Conservation (phyloP, 2,888 invertebrate genomes). For the Phania funesta region DNA sequence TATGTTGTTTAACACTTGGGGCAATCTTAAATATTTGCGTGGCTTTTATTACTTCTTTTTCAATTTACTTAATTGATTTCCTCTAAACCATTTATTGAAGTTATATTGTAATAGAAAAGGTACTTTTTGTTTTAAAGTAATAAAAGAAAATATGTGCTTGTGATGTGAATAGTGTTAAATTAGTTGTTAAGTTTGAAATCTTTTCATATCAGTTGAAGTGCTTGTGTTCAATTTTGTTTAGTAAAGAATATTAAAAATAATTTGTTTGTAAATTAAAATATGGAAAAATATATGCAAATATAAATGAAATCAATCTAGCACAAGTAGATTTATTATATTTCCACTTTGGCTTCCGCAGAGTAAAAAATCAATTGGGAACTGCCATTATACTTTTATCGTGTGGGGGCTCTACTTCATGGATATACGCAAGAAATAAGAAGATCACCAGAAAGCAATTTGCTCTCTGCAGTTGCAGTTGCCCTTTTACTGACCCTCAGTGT, state of each 20-base stretch:
- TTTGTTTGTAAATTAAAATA: background rate
- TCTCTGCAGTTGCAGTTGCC: no score
- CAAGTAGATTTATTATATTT: no score
- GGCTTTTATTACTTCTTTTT: constrained; percentile 9
- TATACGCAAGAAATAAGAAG: no score
- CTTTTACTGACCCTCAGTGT: no score
- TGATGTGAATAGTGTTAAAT: constrained; percentile 8
- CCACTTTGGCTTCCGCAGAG: no score
- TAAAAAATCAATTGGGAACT: no score
- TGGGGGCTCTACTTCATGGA: no score
- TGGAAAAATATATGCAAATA: no score
- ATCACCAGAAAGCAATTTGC: no score
- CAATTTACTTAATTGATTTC: constrained; percentile 48
- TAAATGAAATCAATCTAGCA: no score
- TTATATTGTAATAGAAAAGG: background rate
- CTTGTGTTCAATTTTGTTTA: background rate
- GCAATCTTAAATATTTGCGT: background rate
- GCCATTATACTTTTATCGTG: no score
- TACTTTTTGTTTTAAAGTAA: background rate
- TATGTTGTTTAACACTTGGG: background rate
- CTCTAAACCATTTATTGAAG: background rate
- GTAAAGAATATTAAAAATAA: background rate
- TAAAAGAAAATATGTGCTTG: constrained; percentile 11
- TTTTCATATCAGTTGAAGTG: background rate
- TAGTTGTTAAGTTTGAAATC: background rate